Evolutionary conservation across 2,888 invertebrate species (phyloP).

Genomic region (Eupeodes latifasciatus): DNA sequence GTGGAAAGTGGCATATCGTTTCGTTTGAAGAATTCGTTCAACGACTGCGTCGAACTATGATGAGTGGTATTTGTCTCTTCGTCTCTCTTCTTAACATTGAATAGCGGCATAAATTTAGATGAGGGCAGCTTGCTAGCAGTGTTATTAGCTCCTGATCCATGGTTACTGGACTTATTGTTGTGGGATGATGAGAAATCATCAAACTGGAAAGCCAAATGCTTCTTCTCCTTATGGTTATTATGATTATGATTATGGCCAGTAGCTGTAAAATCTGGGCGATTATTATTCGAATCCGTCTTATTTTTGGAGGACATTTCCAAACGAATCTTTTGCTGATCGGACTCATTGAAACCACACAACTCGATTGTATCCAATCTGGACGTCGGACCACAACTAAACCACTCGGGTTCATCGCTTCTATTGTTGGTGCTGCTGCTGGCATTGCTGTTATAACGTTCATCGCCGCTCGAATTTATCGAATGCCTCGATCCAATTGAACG

Average conservation of each 20-base stretch:
- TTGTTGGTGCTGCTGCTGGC: conserved; percentile 68
- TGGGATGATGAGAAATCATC: conserved; percentile 57
- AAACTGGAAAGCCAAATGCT: conserved; percentile 73
- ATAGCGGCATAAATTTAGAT: conserved; percentile 64
- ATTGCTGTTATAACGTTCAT: conserved; percentile 80
- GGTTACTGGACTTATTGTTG: neutral
- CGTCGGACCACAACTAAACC: conserved; percentile 83
- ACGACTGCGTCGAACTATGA: conserved; percentile 78
- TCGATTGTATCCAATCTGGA: conserved; percentile 83
- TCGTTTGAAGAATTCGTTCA: conserved; percentile 82
- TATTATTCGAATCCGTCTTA: conserved; percentile 61
- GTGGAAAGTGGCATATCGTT: conserved; percentile 37
- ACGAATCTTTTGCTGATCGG: conserved; percentile 78
- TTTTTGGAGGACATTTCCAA: conserved; percentile 57
- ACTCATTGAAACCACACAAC: conserved; percentile 82
- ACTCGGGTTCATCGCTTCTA: conserved; percentile 82
- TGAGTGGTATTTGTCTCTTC: neutral
- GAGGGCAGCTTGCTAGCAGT: conserved; percentile 31
- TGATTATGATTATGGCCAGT: conserved; percentile 41
- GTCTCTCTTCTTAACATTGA: conserved; percentile 50
- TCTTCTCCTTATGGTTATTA: conserved; percentile 60
- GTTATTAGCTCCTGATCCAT: neutral
- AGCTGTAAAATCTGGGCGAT: conserved; percentile 41
- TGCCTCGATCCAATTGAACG: conserved; percentile 36
- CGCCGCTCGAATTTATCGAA: conserved; percentile 69